Evolutionary conservation across 2,797 vertebrate genomes (phyloP), one percentile per base, ranked within the genome.

Genomic region (Xenentodon cancila): DNA sequence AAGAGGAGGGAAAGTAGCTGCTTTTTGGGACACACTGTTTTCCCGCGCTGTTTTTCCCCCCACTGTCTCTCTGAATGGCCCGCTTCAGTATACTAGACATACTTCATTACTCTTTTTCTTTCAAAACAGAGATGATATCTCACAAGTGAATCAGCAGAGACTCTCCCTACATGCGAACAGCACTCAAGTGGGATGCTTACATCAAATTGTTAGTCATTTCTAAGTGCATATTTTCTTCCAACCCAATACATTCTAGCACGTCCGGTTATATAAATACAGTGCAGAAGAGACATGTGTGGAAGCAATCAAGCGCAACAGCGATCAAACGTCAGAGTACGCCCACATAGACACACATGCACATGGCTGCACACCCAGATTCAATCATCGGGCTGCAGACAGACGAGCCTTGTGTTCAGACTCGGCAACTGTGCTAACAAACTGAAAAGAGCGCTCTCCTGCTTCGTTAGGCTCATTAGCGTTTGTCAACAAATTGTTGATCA

Each of bases 401-500:
- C 70, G 17, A 25, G 79, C 77, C 59, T 64, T 82, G 82, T 89
- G 82, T 73, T 84, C 66, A 20, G 45, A 78, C 53, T 67, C 75
- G 52, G 70, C 57, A 70, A 65, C 78, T 77, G 71, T 71, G 73
- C 68, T 78, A 67, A 84, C 77, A 55, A 59, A 54, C 53, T 77
- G 78, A 82, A 87, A 87, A 55, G 77, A 81, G 65, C 69, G 63
- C 71, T 76, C 7, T 65, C 75, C 59, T 81, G 87, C 80, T 81
- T 53, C 58, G 55, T 40, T 71, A 56, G 34, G 37, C 75, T 84
- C 75, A 79, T 88, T 84, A 86, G 45, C 18, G 53, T 53, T 54
- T 4, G 51, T 80, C 75, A 77, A 79, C 60, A 80, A 78, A 79
- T 64, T 77, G 70, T 43, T 56, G 61, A 74, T 82, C 69, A 73